phyloP scores from a whole-genome alignment of 2,797 vertebrate genomes.

The Columba guinea region DNA sequence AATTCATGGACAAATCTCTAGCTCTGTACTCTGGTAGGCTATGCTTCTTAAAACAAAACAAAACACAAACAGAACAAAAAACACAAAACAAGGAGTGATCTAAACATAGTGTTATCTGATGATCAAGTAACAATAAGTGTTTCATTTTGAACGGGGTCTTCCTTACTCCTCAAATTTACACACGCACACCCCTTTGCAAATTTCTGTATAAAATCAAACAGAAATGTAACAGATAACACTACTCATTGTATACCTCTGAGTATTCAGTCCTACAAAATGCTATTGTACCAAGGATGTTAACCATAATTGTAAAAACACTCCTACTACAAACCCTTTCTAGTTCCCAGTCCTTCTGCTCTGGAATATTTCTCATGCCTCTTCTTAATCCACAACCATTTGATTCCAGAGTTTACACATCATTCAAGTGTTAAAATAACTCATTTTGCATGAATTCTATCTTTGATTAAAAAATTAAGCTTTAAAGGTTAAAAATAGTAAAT shows the following conservation, averaged over 20 bases:
- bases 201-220: neutral
- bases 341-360: neutral
- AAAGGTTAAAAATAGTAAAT: neutral
- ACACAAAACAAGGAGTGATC: neutral
- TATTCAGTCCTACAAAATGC: neutral
- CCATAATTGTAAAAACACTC: neutral
- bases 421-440: neutral
- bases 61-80: neutral
- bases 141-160: neutral
- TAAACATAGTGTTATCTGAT: rapidly evolving
- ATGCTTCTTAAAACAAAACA: neutral
- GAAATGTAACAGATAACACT: neutral
- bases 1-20: neutral
- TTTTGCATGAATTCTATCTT: neutral
- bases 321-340: neutral
- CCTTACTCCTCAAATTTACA: neutral
- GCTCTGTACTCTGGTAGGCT: neutral
- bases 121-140: neutral
- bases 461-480: neutral
- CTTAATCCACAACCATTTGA: neutral
- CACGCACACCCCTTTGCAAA: neutral
- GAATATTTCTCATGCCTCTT: neutral
- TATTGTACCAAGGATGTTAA: neutral
- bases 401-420: neutral
- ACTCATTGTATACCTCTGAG: neutral